Conservation (phyloP, 2,888 invertebrate species). For the Enchytraeus crypticus region DNA sequence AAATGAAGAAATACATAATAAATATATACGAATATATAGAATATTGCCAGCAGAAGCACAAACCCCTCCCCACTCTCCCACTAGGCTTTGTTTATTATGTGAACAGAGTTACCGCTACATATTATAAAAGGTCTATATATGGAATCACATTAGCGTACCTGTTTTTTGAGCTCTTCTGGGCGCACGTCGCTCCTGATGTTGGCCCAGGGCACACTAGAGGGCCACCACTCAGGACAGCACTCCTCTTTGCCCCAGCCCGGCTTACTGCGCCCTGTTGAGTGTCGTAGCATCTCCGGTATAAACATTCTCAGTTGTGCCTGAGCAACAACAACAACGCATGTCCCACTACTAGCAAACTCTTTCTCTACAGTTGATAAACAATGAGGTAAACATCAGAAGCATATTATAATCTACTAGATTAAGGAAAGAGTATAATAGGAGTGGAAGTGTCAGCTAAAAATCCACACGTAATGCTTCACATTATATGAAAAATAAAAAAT, state of each 20-base stretch:
- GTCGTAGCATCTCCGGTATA: slow-evolving; percentile 94
- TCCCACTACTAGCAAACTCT: background rate
- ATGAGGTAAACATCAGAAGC: background rate
- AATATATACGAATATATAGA: too few relatives aligned
- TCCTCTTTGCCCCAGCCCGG: slow-evolving; percentile 96
- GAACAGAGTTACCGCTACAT: too few relatives aligned
- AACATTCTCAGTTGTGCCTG: slow-evolving; percentile 84
- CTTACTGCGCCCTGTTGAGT: slow-evolving; percentile 86
- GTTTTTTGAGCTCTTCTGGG: slow-evolving; percentile 90
- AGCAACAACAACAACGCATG: background rate
- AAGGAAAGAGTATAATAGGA: too few relatives aligned
- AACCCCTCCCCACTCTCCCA: background rate
- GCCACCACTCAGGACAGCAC: slow-evolving; percentile 95
- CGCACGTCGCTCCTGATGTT: slow-evolving; percentile 95
- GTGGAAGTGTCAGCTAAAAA: too few relatives aligned
- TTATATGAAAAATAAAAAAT: too few relatives aligned
- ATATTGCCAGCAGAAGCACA: background rate
- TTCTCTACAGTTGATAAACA: background rate
- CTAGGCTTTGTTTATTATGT: too few relatives aligned
- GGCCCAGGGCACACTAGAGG: slow-evolving; percentile 93
- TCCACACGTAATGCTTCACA: too few relatives aligned
- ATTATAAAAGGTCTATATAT: too few relatives aligned
- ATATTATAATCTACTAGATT: background rate
- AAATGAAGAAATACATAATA: too few relatives aligned
- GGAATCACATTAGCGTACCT: slow-evolving; percentile 55